These are phyloP conservation scores for Mesorhabditis spiculigera DNA, from an alignment of 2,888 invertebrate species.

Conservation along the genomic window DNA sequence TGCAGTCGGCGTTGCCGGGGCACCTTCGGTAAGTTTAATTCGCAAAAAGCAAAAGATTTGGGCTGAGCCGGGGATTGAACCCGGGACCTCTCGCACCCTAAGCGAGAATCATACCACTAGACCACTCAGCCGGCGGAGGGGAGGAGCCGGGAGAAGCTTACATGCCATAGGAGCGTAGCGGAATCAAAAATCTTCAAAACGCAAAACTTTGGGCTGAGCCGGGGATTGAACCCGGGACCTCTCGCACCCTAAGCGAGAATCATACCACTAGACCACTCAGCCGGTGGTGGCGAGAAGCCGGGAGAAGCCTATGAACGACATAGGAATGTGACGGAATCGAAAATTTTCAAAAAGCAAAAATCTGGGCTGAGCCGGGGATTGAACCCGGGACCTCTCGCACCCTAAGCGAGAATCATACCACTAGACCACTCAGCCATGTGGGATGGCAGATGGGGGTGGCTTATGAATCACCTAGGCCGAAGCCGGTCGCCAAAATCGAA, in stretches of 20 bases:
- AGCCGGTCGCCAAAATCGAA: no score
- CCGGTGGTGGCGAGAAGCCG: background rate
- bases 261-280: constrained; percentile 48
- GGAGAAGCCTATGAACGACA: background rate
- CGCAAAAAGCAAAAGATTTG: background rate
- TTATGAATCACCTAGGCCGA: no score
- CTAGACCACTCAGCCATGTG: constrained; percentile 41
- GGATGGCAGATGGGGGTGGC: no score
- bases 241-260: constrained; percentile 56
- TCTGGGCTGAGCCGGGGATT: constrained; percentile 31
- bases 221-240: constrained; percentile 53
- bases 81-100: constrained; percentile 59
- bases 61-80: constrained; percentile 43
- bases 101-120: constrained; percentile 59
- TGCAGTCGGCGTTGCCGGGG: background rate
- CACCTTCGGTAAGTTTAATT: background rate
- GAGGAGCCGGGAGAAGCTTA: no score
- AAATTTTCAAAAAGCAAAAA: background rate
- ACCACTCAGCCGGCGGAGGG: constrained; percentile 28
- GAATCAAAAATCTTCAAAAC: no score
- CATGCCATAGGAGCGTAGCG: no score
- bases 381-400: constrained; percentile 58
- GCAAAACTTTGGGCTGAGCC: constrained; percentile 10
- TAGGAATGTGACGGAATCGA: background rate
- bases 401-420: constrained; percentile 58